phyloP scores from a whole-genome alignment of 2,113 vertebrate genomes.

The Cyanoramphus novaezelandiae region DNA sequence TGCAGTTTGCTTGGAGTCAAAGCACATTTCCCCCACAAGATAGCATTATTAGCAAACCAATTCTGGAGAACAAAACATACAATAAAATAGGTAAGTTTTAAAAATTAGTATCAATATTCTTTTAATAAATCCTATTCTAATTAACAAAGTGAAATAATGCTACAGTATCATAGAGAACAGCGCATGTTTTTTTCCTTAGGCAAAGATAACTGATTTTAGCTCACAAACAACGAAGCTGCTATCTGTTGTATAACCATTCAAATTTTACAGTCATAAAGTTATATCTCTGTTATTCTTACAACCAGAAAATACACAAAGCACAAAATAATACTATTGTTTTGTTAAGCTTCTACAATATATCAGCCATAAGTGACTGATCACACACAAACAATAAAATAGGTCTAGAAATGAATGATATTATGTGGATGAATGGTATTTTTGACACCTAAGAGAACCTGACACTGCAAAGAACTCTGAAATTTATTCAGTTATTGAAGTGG shows the following conservation, averaged over 20 bases:
- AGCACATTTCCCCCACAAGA: not conserved
- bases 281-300: not conserved
- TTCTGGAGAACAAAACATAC: not conserved
- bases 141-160: not conserved
- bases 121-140: not conserved
- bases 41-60: not conserved
- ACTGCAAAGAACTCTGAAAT: conserved; percentile 35
- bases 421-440: conserved; percentile 14
- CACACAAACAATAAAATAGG: not conserved
- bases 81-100: not conserved
- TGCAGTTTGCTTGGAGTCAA: not conserved
- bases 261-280: not conserved
- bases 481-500: not conserved
- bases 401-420: not conserved
- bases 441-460: not conserved
- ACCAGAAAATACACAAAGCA: not conserved
- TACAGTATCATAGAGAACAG: not conserved
- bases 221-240: not conserved
- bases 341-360: conserved; percentile 35
- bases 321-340: not conserved
- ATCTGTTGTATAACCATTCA: not conserved
- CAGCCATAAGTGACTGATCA: conserved; percentile 36
- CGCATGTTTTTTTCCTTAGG: not conserved
- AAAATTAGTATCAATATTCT: not conserved
- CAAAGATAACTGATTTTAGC: not conserved